Percentiles rank a stretch among this genome's conserved stretches.
phyloP scores from a whole-genome alignment of 1,140 invertebrate species.

The Lepidurus couesii region DNA sequence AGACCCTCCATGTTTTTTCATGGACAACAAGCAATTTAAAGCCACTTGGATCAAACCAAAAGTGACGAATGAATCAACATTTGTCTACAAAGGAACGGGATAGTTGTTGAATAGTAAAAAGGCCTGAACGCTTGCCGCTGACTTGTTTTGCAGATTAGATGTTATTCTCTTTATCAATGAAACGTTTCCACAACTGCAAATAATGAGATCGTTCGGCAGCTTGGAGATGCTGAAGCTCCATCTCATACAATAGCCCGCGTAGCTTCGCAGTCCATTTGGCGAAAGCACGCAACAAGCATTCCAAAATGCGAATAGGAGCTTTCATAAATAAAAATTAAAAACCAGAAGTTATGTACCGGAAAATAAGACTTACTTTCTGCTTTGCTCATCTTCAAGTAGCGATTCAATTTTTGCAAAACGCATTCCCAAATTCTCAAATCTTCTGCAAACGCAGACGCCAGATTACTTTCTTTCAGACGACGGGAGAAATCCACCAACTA shows the following conservation, averaged over 20 bases:
- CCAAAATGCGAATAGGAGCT: background rate
- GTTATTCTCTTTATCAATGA: background rate
- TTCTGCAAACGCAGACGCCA: background rate
- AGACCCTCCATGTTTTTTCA: background rate
- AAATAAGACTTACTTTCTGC: background rate
- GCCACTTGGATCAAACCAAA: background rate
- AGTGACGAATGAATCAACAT: background rate
- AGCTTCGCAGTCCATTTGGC: background rate
- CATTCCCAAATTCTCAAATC: background rate
- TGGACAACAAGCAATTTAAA: background rate
- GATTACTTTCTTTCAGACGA: background rate
- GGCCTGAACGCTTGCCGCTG: background rate
- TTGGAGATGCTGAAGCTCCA: background rate
- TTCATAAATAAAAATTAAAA: background rate
- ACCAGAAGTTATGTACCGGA: too few species aligned
- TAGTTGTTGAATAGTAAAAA: background rate
- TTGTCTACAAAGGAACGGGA: background rate
- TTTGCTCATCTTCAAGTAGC: background rate
- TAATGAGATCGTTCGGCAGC: conserved; percentile 8
- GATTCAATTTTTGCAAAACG: background rate
- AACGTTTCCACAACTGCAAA: background rate
- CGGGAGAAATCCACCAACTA: background rate
- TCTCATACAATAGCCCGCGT: background rate
- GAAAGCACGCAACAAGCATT: background rate
- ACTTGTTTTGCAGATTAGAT: background rate